Conservation (phyloP, 2,888 invertebrate species). For the Megaustenia siamemsis region DNA sequence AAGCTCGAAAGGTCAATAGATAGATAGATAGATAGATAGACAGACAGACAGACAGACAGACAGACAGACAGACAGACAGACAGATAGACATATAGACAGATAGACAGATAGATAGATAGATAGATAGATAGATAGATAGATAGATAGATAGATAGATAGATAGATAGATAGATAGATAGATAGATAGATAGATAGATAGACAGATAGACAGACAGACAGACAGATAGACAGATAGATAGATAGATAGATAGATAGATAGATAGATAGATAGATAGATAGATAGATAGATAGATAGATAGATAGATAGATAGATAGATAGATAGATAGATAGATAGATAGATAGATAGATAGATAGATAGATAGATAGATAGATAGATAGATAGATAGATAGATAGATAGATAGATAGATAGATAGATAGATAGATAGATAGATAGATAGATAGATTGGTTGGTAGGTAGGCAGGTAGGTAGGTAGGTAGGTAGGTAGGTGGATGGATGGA, state of each 20-base stretch:
- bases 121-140: slow-evolving; percentile 9
- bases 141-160: not conserved
- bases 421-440: not conserved
- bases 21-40: too few species aligned
- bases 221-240: too few species aligned
- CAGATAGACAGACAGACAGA: too few species aligned
- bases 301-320: not conserved
- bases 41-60: not conserved
- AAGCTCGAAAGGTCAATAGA: too few species aligned
- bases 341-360: not conserved
- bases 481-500: too few species aligned
- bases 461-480: too few species aligned
- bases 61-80: not conserved
- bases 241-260: not conserved
- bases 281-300: not conserved
- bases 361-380: not conserved
- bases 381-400: not conserved
- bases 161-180: not conserved
- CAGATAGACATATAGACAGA: too few species aligned
- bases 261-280: not conserved
- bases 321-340: slow-evolving; percentile 9
- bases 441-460: too few species aligned
- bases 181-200: too few species aligned
- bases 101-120: too few species aligned
- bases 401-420: not conserved